These are phyloP conservation scores for Notothenia rossii DNA, from an alignment of 2,113 vertebrate genomes.

Conservation along the genomic window DNA sequence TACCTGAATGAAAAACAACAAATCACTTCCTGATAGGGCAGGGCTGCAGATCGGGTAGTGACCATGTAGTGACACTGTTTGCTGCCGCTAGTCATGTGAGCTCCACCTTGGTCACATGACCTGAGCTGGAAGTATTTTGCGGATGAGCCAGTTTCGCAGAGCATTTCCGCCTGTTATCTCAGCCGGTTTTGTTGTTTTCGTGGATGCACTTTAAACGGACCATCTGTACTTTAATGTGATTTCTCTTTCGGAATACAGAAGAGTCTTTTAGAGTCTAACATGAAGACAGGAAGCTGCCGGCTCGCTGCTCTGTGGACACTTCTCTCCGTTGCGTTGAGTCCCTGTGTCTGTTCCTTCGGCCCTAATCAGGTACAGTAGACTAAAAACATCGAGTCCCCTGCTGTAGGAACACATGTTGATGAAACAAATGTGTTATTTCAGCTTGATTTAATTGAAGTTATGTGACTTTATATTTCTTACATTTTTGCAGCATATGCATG, in stretches of 20 bases:
- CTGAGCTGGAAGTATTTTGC: background rate
- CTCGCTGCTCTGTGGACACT: background rate
- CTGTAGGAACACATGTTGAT: background rate
- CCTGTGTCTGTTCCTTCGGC: background rate
- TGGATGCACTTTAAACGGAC: background rate
- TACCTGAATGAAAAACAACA: too few species aligned
- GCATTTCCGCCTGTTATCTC: background rate
- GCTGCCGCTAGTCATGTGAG: background rate
- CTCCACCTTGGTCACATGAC: slow-evolving; percentile 35
- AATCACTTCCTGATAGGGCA: background rate
- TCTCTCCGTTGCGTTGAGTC: slow-evolving; percentile 2
- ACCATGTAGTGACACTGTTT: too few species aligned
- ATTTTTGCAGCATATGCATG: background rate
- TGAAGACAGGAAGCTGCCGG: slow-evolving; percentile 22
- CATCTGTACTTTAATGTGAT: accelerated
- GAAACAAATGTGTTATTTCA: background rate
- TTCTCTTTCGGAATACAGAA: background rate
- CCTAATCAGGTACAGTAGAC: slow-evolving; percentile 27
- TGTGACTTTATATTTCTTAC: background rate
- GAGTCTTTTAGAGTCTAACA: background rate
- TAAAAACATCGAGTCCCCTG: background rate
- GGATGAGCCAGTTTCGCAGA: background rate
- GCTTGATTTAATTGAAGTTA: background rate
- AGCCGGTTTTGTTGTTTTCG: background rate
- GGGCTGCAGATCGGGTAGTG: too few species aligned